These are phyloP conservation scores for Lynx canadensis DNA, from an alignment of 2,113 vertebrate species.

Conservation along the genomic window DNA sequence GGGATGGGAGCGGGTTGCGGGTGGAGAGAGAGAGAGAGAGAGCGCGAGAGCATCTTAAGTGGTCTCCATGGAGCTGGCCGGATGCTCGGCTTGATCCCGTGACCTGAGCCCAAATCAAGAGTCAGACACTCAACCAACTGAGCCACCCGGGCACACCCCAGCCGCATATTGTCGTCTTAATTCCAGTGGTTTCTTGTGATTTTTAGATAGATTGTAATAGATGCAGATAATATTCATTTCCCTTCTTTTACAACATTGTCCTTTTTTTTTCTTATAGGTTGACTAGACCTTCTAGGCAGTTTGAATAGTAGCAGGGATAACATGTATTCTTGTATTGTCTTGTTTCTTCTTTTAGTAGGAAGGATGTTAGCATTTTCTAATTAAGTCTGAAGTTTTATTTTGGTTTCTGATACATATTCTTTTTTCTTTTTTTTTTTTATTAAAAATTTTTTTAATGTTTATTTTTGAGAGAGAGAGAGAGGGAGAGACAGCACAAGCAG, in stretches of 20 bases:
- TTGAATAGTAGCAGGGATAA: neutral
- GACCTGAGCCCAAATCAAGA: no score
- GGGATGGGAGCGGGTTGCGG: no score
- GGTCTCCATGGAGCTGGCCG: no score
- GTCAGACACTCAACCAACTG: no score
- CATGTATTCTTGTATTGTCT: constrained; percentile 6
- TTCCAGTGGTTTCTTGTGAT: constrained; percentile 4
- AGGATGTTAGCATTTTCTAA: constrained; percentile 24
- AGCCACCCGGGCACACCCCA: no score
- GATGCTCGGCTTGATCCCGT: no score
- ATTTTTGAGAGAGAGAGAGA: no score
- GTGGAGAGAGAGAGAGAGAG: no score
- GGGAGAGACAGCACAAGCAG: no score
- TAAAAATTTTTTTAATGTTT: no score
- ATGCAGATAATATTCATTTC: neutral
- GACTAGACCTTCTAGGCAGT: neutral
- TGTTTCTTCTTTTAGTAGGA: constrained; percentile 47
- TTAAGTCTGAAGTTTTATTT: constrained; percentile 55
- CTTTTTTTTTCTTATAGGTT: neutral
- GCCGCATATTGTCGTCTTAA: neutral
- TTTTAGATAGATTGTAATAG: neutral
- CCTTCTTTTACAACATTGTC: neutral
- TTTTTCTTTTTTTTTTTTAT: neutral
- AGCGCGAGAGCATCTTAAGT: no score
- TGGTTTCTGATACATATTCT: neutral